phyloP scores from a whole-genome alignment of 2,113 vertebrate species.

The Aramus guarauna region DNA sequence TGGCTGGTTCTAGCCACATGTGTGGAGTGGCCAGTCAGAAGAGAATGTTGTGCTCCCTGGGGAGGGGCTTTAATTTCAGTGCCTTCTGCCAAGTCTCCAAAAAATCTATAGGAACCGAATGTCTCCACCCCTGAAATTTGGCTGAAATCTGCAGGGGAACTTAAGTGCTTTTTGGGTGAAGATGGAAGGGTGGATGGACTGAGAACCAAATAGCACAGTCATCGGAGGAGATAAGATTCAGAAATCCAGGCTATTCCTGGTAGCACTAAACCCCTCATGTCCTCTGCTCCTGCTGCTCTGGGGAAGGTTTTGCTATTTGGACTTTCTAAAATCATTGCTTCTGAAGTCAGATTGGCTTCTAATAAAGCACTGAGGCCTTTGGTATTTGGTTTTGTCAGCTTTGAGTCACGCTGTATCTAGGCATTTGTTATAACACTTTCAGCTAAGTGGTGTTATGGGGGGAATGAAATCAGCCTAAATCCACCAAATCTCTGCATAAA shows the following conservation, averaged over 20 bases:
- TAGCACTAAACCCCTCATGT: rapidly evolving
- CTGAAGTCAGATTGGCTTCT: background rate
- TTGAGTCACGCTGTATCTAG: background rate
- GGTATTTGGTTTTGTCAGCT: constrained; percentile 5
- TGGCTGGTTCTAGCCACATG: rapidly evolving
- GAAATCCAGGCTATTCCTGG: background rate
- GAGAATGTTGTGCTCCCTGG: background rate
- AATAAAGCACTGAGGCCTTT: background rate
- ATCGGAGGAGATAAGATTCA: background rate
- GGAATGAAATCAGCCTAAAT: background rate
- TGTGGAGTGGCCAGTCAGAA: rapidly evolving
- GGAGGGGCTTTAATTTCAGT: background rate
- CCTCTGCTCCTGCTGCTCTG: background rate
- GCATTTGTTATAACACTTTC: background rate
- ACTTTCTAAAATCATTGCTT: background rate
- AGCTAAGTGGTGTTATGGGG: background rate
- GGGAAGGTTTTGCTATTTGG: background rate
- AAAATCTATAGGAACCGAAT: background rate
- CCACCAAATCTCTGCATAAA: background rate
- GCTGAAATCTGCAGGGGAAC: background rate
- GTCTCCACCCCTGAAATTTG: background rate
- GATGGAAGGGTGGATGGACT: background rate
- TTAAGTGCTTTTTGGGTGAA: background rate
- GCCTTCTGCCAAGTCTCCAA: background rate
- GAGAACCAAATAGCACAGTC: background rate